Evolutionary conservation across 2,113 vertebrate species (phyloP), one percentile per base, ranked within the genome.

Genomic region (Pollachius pollachius): DNA sequence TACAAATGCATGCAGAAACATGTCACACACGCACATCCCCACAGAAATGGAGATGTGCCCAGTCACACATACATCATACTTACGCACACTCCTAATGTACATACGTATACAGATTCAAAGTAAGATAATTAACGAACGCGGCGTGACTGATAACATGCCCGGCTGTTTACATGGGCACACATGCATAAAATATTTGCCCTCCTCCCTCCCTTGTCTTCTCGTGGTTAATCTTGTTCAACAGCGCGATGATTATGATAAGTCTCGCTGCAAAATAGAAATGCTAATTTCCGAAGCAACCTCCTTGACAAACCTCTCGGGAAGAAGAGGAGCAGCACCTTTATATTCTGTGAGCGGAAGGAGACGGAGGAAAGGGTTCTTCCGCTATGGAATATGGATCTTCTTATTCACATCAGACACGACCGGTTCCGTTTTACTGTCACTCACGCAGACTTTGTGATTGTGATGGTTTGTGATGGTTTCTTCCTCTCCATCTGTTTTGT

Each of bases 221-320:
- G 61, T 30, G 64, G 69, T 76, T 82, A 67, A 87, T 86, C 74
- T 73, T 77, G 70, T 78, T 84, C 78, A 58, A 72, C 77, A 69
- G 76, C 72, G 18, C 61, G 68, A 81, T 83, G 72, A 78, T 82
- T 81, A 77, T 89, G 79, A 81, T 84, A 74, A 85, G 80, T 79
- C 81, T 73, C 64, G 71, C 79, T 76, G 81, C 73, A 79, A 82
- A 87, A 85, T 80, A 79, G 72, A 80, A 89, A 85, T 83, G 85
- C 82, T 83, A 82, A 86, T 86, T 74, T 72, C 57, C 3, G 63
- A 67, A 65, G 74, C 82, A 62, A 69, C 74, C 69, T 81, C 69
- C 57, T 66, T 68, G 76, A 83, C 65, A 79, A 75, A 72, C 15
- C 76, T 79, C 71, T 73, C 80, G 73, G 83, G 78, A 76, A 85